A percentile compares a stretch with the other conserved stretches of the same genome.
Evolutionary conservation across 2,113 vertebrate genomes (phyloP).

Genomic region (Melanerpes formicivorus): DNA sequence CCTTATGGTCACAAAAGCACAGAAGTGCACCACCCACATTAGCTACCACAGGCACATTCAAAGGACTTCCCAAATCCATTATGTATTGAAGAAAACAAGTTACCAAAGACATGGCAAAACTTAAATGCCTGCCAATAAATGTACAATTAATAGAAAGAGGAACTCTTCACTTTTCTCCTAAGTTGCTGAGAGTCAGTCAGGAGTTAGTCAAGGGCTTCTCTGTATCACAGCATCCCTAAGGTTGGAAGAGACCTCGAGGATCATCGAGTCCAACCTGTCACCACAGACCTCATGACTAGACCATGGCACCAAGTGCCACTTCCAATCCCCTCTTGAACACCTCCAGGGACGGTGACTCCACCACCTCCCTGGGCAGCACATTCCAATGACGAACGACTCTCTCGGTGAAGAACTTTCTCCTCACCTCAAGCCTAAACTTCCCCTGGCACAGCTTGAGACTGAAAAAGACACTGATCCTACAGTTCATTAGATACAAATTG

Average conservation of each 20-base stretch:
- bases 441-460: no score
- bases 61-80: not conserved
- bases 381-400: no score
- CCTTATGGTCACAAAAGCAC: not conserved
- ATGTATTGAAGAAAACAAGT: not conserved
- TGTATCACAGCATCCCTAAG: no score
- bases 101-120: not conserved
- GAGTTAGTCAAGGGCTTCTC: not conserved
- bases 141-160: not conserved
- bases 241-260: no score
- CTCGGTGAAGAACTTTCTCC: no score
- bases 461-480: not conserved
- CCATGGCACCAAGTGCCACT: no score
- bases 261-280: no score
- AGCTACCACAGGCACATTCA: not conserved
- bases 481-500: not conserved
- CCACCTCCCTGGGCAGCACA: no score
- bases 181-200: not conserved
- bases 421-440: no score
- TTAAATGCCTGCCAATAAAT: not conserved
- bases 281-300: no score
- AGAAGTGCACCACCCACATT: not conserved
- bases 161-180: not conserved
- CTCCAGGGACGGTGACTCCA: no score
- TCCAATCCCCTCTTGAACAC: no score